Evolutionary conservation across 2,797 vertebrate genomes (phyloP).

Genomic region (Uromys caudimaculatus): DNA sequence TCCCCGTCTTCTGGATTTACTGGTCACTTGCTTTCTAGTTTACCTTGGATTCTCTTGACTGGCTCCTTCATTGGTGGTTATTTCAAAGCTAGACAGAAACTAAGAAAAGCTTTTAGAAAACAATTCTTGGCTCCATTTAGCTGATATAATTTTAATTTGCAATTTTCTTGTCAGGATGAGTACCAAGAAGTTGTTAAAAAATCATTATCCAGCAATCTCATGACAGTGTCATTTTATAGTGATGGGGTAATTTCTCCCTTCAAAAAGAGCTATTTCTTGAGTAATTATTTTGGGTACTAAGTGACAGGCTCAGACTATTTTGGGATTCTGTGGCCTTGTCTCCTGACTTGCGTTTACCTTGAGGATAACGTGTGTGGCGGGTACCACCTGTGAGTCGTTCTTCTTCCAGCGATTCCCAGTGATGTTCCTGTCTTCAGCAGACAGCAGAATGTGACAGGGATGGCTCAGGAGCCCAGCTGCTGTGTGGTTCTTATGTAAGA

Average conservation of each 20-base stretch:
- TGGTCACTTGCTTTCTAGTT: neutral
- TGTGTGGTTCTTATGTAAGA: slow-evolving; percentile 50
- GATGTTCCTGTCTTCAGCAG: slow-evolving; percentile 10
- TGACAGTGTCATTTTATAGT: slow-evolving; percentile 70
- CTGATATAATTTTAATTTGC: slow-evolving; percentile 72
- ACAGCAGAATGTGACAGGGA: slow-evolving; percentile 13
- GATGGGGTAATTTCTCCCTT: slow-evolving; percentile 79
- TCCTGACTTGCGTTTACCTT: slow-evolving; percentile 69
- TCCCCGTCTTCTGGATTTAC: neutral
- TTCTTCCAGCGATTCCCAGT: neutral
- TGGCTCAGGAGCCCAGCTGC: neutral
- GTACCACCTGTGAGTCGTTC: slow-evolving; percentile 62
- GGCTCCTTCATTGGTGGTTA: neutral
- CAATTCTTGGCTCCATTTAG: slow-evolving; percentile 30
- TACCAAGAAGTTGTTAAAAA: slow-evolving; percentile 59
- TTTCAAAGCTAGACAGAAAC: slow-evolving; percentile 40
- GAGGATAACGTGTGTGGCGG: slow-evolving; percentile 62
- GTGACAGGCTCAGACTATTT: slow-evolving; percentile 79
- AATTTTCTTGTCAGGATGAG: slow-evolving; percentile 73
- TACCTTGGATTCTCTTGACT: neutral
- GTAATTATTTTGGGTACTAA: slow-evolving; percentile 73
- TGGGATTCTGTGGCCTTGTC: slow-evolving; percentile 58
- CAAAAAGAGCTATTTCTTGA: slow-evolving; percentile 73
- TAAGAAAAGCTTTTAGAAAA: slow-evolving; percentile 63
- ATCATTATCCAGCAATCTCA: slow-evolving; percentile 47